These are phyloP conservation scores for Leuctra nigra DNA, from an alignment of 2,888 invertebrate genomes.

Conservation along the genomic window DNA sequence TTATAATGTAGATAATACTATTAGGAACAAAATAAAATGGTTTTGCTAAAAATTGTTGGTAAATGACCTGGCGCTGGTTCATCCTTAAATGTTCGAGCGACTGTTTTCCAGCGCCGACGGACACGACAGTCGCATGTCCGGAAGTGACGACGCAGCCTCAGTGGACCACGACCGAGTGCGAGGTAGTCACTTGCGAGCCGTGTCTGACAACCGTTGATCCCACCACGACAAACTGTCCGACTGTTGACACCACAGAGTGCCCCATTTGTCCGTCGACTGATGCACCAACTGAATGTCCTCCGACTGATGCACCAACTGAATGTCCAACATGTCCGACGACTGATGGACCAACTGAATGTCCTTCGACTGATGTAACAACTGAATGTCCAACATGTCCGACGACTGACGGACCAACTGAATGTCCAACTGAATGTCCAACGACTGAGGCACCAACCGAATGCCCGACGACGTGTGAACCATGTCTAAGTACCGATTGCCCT, in stretches of 20 bases:
- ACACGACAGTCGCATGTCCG: no score
- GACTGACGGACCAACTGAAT: slow-evolving; percentile 13
- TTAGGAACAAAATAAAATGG: no score
- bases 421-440: slow-evolving; percentile 19
- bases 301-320: slow-evolving; percentile 16
- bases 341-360: neutral
- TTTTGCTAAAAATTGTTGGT: no score
- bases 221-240: neutral
- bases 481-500: neutral
- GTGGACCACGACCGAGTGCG: no score
- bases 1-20: no score
- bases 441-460: slow-evolving; percentile 16
- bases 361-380: neutral
- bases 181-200: neutral
- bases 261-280: slow-evolving; percentile 9
- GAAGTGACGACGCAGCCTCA: no score
- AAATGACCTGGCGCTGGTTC: no score
- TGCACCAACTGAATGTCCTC: slow-evolving; percentile 17
- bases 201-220: neutral
- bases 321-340: slow-evolving; percentile 15
- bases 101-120: no score
- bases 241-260: neutral
- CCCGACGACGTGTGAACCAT: neutral
- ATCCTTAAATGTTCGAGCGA: no score
- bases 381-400: neutral